Conservation (phyloP, 2,113 vertebrate genomes). For the Poeciliopsis occidentalis region DNA sequence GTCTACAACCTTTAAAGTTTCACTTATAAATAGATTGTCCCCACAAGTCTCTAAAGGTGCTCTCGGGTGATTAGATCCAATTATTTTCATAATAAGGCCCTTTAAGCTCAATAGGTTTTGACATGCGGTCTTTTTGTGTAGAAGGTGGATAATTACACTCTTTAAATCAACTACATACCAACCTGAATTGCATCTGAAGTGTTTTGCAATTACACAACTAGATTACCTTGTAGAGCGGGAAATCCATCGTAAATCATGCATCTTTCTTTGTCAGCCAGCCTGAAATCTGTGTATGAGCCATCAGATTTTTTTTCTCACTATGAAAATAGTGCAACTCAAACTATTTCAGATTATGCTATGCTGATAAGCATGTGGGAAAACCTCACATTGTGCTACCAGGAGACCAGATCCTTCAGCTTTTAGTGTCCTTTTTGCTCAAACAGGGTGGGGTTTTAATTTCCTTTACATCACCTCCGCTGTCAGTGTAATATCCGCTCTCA, state of each 20-base stretch:
- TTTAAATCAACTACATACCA: slow-evolving; percentile 2
- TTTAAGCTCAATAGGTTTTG: too few species aligned
- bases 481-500: slow-evolving; percentile 55
- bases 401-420: slow-evolving; percentile 34
- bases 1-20: too few species aligned
- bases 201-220: background rate
- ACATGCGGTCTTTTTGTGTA: too few species aligned
- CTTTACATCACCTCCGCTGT: slow-evolving; percentile 25
- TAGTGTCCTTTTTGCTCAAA: slow-evolving; percentile 21
- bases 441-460: slow-evolving; percentile 42
- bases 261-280: background rate
- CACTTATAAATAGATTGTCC: too few species aligned
- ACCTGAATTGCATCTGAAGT: background rate
- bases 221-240: background rate
- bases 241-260: background rate
- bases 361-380: slow-evolving; percentile 30
- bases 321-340: background rate
- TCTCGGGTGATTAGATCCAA: too few species aligned
- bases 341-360: slow-evolving; percentile 28
- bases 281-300: background rate
- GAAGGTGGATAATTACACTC: background rate
- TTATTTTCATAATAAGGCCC: too few species aligned
- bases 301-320: background rate
- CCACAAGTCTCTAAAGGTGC: too few species aligned
- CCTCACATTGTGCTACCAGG: slow-evolving; percentile 40